Evolutionary conservation across 1,140 invertebrate genomes (phyloP).

Genomic region (Myzus persicae): DNA sequence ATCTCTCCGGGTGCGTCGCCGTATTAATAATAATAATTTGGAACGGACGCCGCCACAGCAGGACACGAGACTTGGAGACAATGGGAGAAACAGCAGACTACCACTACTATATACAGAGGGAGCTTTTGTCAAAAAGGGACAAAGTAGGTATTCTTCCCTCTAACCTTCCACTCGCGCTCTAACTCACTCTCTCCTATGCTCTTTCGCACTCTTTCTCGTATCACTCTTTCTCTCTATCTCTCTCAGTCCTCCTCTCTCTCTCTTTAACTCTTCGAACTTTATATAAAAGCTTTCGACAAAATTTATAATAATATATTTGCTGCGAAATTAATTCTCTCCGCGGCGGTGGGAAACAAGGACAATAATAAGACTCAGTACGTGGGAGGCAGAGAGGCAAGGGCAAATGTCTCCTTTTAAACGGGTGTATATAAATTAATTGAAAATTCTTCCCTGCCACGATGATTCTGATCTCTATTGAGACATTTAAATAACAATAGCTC

Average conservation of each 20-base stretch:
- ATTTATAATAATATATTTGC: constrained; percentile 58
- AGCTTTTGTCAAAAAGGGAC: constrained; percentile 56
- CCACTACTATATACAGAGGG: constrained; percentile 25
- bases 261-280: constrained; percentile 44
- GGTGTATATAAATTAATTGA: constrained; percentile 59
- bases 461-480: constrained; percentile 57
- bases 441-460: constrained; percentile 57
- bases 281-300: constrained; percentile 58
- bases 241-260: constrained; percentile 59
- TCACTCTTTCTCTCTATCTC: neutral
- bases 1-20: constrained; percentile 34
- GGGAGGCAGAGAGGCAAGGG: constrained; percentile 15
- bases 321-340: constrained; percentile 57
- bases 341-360: constrained; percentile 53
- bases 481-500: constrained; percentile 58
- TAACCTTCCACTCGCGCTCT: neutral
- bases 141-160: constrained; percentile 49
- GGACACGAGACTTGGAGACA: constrained; percentile 50
- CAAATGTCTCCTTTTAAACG: constrained; percentile 57
- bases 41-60: constrained; percentile 54
- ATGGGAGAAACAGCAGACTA: constrained; percentile 42
- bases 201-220: constrained; percentile 59
- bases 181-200: constrained; percentile 61
- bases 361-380: constrained; percentile 53
- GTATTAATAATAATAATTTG: constrained; percentile 57